Conservation (phyloP, 1,140 invertebrate genomes). For the Trichonephila inaurata region DNA sequence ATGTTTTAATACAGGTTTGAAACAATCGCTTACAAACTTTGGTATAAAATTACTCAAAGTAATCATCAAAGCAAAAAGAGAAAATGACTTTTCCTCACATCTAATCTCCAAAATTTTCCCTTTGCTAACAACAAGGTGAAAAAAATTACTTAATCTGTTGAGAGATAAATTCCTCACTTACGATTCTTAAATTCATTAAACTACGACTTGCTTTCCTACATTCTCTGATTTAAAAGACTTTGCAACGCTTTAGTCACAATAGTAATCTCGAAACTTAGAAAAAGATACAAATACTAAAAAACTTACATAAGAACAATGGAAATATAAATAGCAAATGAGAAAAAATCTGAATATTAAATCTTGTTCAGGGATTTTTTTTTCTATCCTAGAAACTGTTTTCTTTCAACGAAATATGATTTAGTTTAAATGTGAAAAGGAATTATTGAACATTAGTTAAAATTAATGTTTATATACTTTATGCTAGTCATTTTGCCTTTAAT, state of each 20-base stretch:
- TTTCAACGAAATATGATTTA: not conserved
- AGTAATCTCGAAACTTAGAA: not conserved
- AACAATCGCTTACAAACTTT: too few relatives aligned
- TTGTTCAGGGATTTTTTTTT: not conserved
- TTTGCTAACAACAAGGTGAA: not conserved
- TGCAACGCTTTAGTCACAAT: constrained; percentile 33
- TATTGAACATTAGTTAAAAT: constrained; percentile 7
- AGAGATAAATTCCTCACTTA: constrained; percentile 24
- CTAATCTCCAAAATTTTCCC: not conserved
- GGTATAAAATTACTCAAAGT: too few relatives aligned
- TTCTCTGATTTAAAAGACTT: not conserved
- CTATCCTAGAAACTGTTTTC: not conserved
- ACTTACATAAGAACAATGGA: constrained; percentile 5
- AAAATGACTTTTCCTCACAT: not conserved
- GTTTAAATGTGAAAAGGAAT: constrained; percentile 1
- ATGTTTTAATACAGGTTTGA: too few relatives aligned
- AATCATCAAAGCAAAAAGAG: not conserved
- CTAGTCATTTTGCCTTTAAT: constrained; percentile 14
- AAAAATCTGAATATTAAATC: constrained; percentile 15
- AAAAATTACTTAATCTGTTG: constrained; percentile 18
- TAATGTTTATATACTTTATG: constrained; percentile 37
- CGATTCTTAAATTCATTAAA: constrained; percentile 47
- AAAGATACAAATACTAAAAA: not conserved
- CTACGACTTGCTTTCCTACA: not conserved
- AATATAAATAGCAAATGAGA: not conserved